A percentile compares a stretch with the other conserved stretches of the same genome.
Conservation (phyloP, 2,113 vertebrate genomes). For the Ramphastos sulfuratus region DNA sequence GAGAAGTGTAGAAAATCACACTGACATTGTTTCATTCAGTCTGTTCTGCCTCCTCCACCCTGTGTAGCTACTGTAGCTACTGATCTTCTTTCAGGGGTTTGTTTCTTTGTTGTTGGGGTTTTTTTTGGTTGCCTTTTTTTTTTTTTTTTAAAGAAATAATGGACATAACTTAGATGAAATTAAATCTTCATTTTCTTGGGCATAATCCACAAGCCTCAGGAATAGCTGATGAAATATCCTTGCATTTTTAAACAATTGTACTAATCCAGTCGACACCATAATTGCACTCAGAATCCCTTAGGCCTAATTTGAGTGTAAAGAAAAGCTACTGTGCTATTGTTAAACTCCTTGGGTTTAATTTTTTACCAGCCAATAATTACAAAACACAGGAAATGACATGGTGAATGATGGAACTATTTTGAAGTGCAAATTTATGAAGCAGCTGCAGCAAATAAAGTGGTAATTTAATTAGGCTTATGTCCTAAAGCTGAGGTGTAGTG, state of each 20-base stretch:
- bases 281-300: slow-evolving; percentile 17
- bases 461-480: slow-evolving; percentile 64
- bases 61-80: background rate
- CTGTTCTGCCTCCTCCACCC: background rate
- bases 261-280: background rate
- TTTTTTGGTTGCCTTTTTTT: background rate
- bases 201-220: slow-evolving; percentile 35
- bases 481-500: slow-evolving; percentile 59
- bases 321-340: slow-evolving; percentile 40
- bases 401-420: slow-evolving; percentile 47
- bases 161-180: slow-evolving; percentile 31
- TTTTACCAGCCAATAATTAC: slow-evolving; percentile 46
- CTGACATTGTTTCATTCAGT: background rate
- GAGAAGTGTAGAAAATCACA: background rate
- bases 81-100: background rate
- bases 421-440: slow-evolving; percentile 59
- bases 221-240: slow-evolving; percentile 57
- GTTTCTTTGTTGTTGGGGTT: background rate
- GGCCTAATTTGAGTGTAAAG: slow-evolving; percentile 35
- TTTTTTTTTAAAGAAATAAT: background rate
- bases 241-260: slow-evolving; percentile 15
- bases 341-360: slow-evolving; percentile 12
- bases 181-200: slow-evolving; percentile 51
- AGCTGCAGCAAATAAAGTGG: slow-evolving; percentile 62
- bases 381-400: slow-evolving; percentile 64